Percentiles rank a stretch among this genome's conserved stretches.
Conservation (phyloP, 2,888 invertebrate species). For the Odontocolon sp. region DNA sequence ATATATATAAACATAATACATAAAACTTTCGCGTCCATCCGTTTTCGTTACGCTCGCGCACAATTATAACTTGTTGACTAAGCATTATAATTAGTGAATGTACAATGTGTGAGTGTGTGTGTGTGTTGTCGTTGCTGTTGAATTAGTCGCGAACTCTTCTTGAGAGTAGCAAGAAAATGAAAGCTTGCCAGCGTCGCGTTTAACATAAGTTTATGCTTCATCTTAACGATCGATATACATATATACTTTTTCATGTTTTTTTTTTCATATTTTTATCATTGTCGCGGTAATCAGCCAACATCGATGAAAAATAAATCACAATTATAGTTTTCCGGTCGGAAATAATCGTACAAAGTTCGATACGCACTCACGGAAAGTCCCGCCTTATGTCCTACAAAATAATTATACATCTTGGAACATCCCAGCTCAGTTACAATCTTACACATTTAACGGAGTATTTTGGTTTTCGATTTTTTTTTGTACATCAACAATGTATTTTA, state of each 20-base stretch:
- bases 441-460: slow-evolving; percentile 61
- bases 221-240: slow-evolving; percentile 70
- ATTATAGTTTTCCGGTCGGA: slow-evolving; percentile 65
- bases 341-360: slow-evolving; percentile 36
- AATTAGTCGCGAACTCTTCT: slow-evolving; percentile 33
- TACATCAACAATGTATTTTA: neutral
- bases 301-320: slow-evolving; percentile 79
- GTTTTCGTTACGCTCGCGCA: slow-evolving; percentile 29
- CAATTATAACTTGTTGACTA: slow-evolving; percentile 52
- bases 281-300: slow-evolving; percentile 67
- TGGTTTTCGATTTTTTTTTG: slow-evolving; percentile 44
- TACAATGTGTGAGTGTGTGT: slow-evolving; percentile 47
- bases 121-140: slow-evolving; percentile 48
- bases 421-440: slow-evolving; percentile 29
- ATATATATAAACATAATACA: slow-evolving; percentile 75
- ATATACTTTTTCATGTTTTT: slow-evolving; percentile 62
- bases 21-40: slow-evolving; percentile 63
- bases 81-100: slow-evolving; percentile 56
- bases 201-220: slow-evolving; percentile 69
- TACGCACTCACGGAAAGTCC: slow-evolving; percentile 2
- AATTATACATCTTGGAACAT: slow-evolving; percentile 14
- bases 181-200: slow-evolving; percentile 33
- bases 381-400: slow-evolving; percentile 35
- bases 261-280: slow-evolving; percentile 62
- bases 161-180: slow-evolving; percentile 25